Percentiles rank a stretch among this genome's conserved stretches.
These are phyloP conservation scores for Ia io DNA, from an alignment of 2,113 vertebrate species.

Conservation along the genomic window DNA sequence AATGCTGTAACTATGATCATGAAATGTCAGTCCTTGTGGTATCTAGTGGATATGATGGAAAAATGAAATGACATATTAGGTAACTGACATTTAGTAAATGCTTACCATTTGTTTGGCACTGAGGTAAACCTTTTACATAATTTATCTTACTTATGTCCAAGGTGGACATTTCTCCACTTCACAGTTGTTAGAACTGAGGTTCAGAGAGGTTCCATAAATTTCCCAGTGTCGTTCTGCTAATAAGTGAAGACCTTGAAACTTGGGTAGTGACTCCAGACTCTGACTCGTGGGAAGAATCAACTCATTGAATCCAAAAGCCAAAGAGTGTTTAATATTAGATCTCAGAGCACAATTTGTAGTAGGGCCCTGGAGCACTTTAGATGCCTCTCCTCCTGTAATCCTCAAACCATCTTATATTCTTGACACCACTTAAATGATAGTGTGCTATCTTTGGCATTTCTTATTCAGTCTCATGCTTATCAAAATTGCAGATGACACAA, in stretches of 20 bases:
- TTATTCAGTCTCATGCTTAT: background rate
- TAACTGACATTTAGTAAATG: conserved; percentile 1
- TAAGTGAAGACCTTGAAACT: background rate
- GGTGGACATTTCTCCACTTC: background rate
- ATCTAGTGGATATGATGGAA: background rate
- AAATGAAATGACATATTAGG: background rate
- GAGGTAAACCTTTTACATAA: background rate
- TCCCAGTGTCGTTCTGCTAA: background rate
- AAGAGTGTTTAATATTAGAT: background rate
- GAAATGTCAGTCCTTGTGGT: background rate
- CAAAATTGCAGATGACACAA: background rate
- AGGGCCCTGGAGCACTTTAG: no score
- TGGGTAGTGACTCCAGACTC: background rate
- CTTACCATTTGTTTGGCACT: background rate
- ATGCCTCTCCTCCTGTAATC: no score
- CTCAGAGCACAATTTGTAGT: background rate
- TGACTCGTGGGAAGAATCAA: background rate
- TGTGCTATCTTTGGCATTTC: background rate
- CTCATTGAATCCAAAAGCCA: background rate
- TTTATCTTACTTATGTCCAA: background rate
- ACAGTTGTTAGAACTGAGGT: background rate
- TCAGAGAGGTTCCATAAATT: background rate
- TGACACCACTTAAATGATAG: no score
- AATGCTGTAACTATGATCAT: background rate
- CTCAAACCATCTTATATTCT: no score